Percentiles rank a stretch among this genome's conserved stretches.
Evolutionary conservation across 1,140 invertebrate genomes (phyloP).

Genomic region (Drosophila rufa): DNA sequence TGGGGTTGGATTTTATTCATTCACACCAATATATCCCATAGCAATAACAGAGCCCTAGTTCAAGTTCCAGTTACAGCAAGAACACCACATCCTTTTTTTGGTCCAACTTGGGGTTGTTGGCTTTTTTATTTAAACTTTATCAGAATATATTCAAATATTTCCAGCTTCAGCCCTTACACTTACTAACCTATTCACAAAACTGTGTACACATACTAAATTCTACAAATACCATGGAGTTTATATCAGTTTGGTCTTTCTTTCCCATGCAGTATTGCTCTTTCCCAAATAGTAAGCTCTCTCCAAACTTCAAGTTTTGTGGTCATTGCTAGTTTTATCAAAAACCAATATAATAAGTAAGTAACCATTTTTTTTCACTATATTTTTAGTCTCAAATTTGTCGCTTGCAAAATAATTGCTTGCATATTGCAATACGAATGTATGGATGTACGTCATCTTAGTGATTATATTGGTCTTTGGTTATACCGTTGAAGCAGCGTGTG

Average conservation of each 20-base stretch:
- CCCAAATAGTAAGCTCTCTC: slow-evolving; percentile 36
- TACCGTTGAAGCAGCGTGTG: slow-evolving; percentile 16
- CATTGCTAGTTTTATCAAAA: slow-evolving; percentile 5
- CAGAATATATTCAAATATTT: slow-evolving; percentile 67
- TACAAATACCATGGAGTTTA: slow-evolving; percentile 48
- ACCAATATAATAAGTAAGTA: too few species aligned
- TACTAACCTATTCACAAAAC: slow-evolving; percentile 48
- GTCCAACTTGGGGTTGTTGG: slow-evolving; percentile 24
- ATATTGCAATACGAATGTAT: too few species aligned
- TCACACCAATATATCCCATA: neutral
- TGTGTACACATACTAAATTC: slow-evolving; percentile 38
- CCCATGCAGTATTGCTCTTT: neutral
- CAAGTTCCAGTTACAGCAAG: neutral
- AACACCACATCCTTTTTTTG: neutral
- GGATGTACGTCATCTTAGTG: too few species aligned
- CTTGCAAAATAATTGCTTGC: too few species aligned
- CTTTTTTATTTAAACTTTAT: slow-evolving; percentile 65
- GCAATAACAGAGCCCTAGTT: too few species aligned
- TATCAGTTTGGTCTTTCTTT: slow-evolving; percentile 31
- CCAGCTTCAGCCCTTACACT: slow-evolving; percentile 29
- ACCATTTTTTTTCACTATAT: too few species aligned
- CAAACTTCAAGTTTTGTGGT: slow-evolving; percentile 4
- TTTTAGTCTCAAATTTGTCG: too few species aligned
- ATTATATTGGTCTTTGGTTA: too few species aligned
- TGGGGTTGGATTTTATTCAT: neutral